Evolutionary conservation across 2,113 vertebrate species (phyloP).

Genomic region (Anarhynchus alexandrinus): DNA sequence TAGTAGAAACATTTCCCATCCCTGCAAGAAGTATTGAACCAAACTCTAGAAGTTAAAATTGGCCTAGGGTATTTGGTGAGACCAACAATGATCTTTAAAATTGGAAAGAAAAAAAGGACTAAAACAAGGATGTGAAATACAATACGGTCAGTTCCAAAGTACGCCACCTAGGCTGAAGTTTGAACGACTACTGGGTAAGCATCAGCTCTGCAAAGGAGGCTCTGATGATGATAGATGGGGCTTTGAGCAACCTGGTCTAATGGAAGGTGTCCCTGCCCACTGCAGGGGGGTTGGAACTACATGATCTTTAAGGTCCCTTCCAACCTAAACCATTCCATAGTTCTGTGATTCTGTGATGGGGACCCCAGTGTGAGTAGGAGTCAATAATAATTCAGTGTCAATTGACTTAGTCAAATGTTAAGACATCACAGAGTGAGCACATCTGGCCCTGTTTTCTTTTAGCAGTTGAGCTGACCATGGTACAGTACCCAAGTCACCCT

Average conservation of each 20-base stretch:
- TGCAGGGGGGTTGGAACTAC: too few relatives aligned
- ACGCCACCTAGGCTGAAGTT: neutral
- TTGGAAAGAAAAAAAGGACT: too few relatives aligned
- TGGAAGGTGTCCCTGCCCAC: too few relatives aligned
- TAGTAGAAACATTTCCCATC: neutral
- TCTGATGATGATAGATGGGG: neutral
- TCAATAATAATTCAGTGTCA: neutral
- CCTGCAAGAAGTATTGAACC: neutral
- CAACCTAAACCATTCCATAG: too few relatives aligned
- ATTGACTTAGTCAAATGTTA: neutral
- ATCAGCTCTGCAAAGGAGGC: neutral
- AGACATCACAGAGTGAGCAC: neutral
- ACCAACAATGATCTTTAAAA: neutral
- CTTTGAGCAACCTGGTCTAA: too few relatives aligned
- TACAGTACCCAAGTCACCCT: neutral
- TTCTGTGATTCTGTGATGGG: too few relatives aligned
- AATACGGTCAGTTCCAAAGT: neutral
- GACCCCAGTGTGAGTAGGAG: neutral
- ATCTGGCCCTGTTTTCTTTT: neutral
- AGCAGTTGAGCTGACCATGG: neutral
- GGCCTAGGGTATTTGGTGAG: neutral
- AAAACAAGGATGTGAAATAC: neutral
- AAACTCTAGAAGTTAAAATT: neutral
- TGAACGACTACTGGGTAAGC: neutral
- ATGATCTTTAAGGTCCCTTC: too few relatives aligned